Conservation (phyloP, 2,888 invertebrate genomes). For the Brachycybe producta region DNA sequence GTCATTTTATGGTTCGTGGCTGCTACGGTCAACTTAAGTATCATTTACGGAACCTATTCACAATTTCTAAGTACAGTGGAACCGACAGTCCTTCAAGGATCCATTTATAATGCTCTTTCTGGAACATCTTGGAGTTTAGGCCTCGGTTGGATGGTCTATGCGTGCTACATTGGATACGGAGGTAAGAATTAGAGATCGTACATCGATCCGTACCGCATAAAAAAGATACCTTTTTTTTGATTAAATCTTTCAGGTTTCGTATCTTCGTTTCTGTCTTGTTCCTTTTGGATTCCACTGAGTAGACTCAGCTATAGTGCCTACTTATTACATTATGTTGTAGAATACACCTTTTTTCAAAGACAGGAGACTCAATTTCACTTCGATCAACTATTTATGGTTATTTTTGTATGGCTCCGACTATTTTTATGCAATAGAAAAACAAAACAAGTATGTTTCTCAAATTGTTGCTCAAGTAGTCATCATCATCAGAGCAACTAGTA, state of each 20-base stretch:
- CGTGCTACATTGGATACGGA: conserved; percentile 1
- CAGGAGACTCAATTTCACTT: conserved; percentile 1
- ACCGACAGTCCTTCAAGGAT: neutral
- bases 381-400: conserved; percentile 5
- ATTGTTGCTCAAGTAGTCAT: too few relatives aligned
- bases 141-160: conserved; percentile 3
- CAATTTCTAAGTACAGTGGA: conserved; percentile 4
- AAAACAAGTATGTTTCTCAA: too few relatives aligned
- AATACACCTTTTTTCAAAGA: conserved; percentile 6
- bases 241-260: conserved; percentile 1
- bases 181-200: neutral
- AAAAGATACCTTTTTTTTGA: too few relatives aligned
- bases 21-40: neutral
- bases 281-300: conserved; percentile 6
- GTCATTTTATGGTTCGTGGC: neutral
- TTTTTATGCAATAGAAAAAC: too few relatives aligned
- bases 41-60: neutral
- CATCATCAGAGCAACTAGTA: too few relatives aligned
- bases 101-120: conserved; percentile 6
- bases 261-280: neutral
- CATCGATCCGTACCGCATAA: too few relatives aligned
- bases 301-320: conserved; percentile 9
- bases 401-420: too few relatives aligned
- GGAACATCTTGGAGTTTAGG: conserved; percentile 5
- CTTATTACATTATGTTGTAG: conserved; percentile 1